phyloP scores from a whole-genome alignment of 2,113 vertebrate species.

The Brachypodius melanocephalos region DNA sequence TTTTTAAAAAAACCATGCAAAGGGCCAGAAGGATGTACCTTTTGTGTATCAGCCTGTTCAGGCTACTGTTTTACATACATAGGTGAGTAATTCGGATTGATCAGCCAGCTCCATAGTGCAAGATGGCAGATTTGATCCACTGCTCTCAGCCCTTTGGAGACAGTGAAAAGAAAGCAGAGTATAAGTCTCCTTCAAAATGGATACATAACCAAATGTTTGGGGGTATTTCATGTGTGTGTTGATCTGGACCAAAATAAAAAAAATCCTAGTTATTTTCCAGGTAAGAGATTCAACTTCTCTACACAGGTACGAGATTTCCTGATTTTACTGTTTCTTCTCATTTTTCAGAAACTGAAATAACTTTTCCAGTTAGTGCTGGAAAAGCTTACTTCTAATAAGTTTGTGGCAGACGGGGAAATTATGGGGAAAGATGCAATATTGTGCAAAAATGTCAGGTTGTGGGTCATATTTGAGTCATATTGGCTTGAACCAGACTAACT shows the following conservation, averaged over 20 bases:
- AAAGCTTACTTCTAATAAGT: background rate
- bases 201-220: background rate
- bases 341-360: background rate
- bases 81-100: background rate
- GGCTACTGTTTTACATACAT: background rate
- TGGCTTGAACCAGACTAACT: background rate
- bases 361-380: background rate
- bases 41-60: background rate
- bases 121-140: background rate
- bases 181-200: background rate
- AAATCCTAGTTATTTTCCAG: background rate
- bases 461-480: background rate
- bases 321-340: background rate
- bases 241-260: background rate
- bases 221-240: background rate
- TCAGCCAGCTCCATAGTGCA: background rate
- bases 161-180: background rate
- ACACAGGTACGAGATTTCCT: background rate
- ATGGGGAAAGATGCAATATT: background rate
- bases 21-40: background rate
- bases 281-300: background rate
- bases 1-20: background rate
- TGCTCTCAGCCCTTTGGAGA: background rate
- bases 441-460: background rate
- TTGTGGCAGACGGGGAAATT: background rate